Evolutionary conservation across 2,113 vertebrate genomes (phyloP).

Genomic region (Eulemur macaco): DNA sequence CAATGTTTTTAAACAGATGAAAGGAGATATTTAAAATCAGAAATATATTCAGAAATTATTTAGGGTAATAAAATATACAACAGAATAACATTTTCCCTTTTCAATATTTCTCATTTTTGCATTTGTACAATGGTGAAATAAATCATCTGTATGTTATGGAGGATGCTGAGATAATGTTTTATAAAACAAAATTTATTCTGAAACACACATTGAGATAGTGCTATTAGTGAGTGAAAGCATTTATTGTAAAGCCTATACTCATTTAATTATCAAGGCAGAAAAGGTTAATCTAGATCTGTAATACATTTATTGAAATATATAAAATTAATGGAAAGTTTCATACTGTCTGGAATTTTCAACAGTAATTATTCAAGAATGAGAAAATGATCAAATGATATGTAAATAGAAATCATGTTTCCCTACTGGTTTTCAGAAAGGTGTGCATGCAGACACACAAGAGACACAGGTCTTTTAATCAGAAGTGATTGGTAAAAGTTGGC

Average conservation of each 20-base stretch:
- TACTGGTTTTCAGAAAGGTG: not conserved
- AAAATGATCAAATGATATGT: not conserved
- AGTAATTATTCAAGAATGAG: not conserved
- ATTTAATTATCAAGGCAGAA: not conserved
- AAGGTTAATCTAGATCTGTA: not conserved
- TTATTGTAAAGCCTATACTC: not conserved
- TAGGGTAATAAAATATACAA: not conserved
- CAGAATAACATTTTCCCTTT: not conserved
- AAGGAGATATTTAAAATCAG: not conserved
- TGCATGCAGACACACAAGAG: not conserved
- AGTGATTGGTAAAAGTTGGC: slow-evolving; percentile 33
- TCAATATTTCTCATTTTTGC: not conserved
- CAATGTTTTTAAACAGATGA: not conserved
- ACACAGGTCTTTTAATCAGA: slow-evolving; percentile 28
- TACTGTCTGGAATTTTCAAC: not conserved
- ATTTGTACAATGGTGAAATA: not conserved
- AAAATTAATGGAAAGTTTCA: not conserved
- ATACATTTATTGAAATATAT: not conserved
- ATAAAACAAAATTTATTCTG: not conserved
- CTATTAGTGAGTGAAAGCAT: not conserved
- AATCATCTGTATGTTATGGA: not conserved
- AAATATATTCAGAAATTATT: not conserved
- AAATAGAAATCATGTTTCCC: not conserved
- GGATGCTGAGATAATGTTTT: not conserved
- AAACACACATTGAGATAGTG: not conserved